Base-by-base conservation (phyloP, 2,113 vertebrate genomes). In the Ciconia boyciana region DNA sequence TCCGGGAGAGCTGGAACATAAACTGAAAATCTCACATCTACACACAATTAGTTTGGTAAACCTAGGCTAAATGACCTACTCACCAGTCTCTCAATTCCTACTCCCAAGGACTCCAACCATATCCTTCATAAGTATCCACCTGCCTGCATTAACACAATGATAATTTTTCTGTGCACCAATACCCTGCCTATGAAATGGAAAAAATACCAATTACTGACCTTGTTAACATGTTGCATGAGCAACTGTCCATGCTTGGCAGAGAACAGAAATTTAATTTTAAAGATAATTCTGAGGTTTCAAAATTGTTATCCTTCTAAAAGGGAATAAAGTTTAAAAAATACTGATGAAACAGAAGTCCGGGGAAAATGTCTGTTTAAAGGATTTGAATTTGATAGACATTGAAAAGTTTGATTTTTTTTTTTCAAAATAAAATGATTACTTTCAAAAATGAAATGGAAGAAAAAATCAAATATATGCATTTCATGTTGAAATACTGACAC, bases 81-180 rank as follows among this genome's bases (percentile, higher is more conserved):
- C 12, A 61, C 6, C 8, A 8, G 16, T 20, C 11, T 84, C 9
- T 15, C 26, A 39, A 1, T 51, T 81, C 15, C 49, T 65, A 3
- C 8, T 74, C 17, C 36, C 13, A 61, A 46, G 46, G n/a, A 64
- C 6, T 80, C 44, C 8, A 48, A 13, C 15, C 5, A 0, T 25
- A 19, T 34, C 9, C 34, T 58, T 75, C 10, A 1, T 26, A 76
- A 76, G 7, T 24, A 54, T 55, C 18, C 39, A 57, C 7, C 12
- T 72, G 25, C 5, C 44, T 86, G 28, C 4, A 1, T 2, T 49
- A 10, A 43, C 0, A 4, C 6, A 0, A 32, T 44, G 34, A 34
- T 66, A 79, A 48, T 83, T 69, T 61, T 26, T 43, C 28, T 31
- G 13, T 62, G 16, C 19, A 54, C 17, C 2, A n/a, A n/a, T 34